Conservation (phyloP, 2,888 invertebrate genomes). For the Stegana nigrithorax region DNA sequence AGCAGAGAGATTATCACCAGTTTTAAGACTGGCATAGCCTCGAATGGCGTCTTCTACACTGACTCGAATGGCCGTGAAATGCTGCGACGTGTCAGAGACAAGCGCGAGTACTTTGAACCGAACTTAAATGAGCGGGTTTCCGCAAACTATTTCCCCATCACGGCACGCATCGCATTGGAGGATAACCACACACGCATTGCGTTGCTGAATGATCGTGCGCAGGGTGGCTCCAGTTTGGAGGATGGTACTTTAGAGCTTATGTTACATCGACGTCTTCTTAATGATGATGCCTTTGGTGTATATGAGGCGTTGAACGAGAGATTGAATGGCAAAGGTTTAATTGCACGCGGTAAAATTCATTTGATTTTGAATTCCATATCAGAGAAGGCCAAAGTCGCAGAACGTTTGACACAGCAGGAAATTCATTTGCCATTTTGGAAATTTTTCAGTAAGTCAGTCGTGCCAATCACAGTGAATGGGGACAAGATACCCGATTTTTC, state of each 20-base stretch:
- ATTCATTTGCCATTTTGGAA: slow-evolving; percentile 74
- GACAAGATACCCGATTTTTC: slow-evolving; percentile 34
- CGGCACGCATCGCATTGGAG: slow-evolving; percentile 80
- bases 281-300: slow-evolving; percentile 94
- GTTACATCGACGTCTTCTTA: slow-evolving; percentile 84
- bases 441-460: slow-evolving; percentile 72
- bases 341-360: slow-evolving; percentile 78
- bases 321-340: slow-evolving; percentile 76
- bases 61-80: slow-evolving; percentile 94
- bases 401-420: slow-evolving; percentile 70
- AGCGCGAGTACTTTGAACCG: slow-evolving; percentile 80
- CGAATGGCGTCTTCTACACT: slow-evolving; percentile 82
- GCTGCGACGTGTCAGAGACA: slow-evolving; percentile 75
- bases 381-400: slow-evolving; percentile 51
- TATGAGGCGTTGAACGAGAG: slow-evolving; percentile 89
- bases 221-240: slow-evolving; percentile 82
- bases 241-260: slow-evolving; percentile 86
- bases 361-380: slow-evolving; percentile 60
- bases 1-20: slow-evolving; percentile 88
- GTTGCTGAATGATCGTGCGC: slow-evolving; percentile 79
- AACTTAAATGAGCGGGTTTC: slow-evolving; percentile 78
- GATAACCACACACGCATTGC: slow-evolving; percentile 69
- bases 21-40: slow-evolving; percentile 76
- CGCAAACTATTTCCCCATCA: slow-evolving; percentile 95
- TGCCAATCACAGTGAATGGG: slow-evolving; percentile 64